Conservation (phyloP, 92 coral and sea anemone genomes). For the Desmophyllum pertusum region DNA sequence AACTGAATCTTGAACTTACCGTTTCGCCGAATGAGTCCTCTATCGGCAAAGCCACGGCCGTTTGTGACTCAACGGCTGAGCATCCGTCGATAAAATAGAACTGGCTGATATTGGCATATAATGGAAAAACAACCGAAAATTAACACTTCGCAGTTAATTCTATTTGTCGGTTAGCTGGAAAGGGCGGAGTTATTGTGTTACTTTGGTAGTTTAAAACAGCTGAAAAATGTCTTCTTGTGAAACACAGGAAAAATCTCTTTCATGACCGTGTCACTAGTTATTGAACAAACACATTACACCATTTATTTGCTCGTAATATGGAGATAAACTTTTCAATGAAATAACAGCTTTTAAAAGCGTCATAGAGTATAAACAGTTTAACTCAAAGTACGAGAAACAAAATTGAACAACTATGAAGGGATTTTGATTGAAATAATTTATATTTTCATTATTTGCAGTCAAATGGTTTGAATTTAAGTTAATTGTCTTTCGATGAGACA, state of each 20-base stretch:
- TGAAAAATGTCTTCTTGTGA: background rate
- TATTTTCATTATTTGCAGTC: background rate
- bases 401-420: background rate
- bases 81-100: background rate
- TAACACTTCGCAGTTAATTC: background rate
- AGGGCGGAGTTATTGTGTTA: background rate
- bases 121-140: background rate
- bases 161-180: background rate
- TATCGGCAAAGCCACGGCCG: background rate
- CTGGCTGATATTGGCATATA: too few species aligned
- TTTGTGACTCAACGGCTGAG: background rate
- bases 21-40: background rate
- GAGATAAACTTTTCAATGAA: background rate
- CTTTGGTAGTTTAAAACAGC: background rate
- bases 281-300: background rate
- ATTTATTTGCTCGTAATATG: background rate
- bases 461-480: too few species aligned
- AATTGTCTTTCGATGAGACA: background rate
- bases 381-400: too few species aligned
- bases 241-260: background rate
- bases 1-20: background rate
- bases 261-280: background rate
- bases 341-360: background rate
- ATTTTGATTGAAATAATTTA: background rate
- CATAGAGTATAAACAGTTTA: background rate